A percentile compares a stretch with the other conserved stretches of the same genome.
Evolutionary conservation across 2,797 vertebrate species (phyloP).

Genomic region (Heterohyrax brucei): DNA sequence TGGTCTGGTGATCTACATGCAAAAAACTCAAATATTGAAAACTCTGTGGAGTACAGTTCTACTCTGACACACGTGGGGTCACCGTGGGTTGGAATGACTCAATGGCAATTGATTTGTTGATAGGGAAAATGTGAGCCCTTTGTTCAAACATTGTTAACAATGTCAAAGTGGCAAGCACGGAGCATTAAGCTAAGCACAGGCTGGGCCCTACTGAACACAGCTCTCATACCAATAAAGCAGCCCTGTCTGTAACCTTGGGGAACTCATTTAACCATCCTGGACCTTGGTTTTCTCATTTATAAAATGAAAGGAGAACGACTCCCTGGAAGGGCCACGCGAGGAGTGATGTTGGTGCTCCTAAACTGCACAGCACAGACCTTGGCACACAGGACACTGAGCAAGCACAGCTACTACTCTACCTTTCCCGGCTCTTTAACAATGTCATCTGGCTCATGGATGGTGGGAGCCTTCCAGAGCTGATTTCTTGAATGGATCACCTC

Average conservation of each 20-base stretch:
- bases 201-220: background rate
- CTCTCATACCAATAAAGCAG: background rate
- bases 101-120: background rate
- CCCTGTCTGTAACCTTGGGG: background rate
- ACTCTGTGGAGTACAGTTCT: background rate
- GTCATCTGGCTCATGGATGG: rapidly evolving
- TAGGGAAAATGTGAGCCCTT: background rate
- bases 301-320: background rate
- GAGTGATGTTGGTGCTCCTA: background rate
- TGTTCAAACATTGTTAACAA: background rate
- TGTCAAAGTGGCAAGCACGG: no score
- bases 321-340: background rate
- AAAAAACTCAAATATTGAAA: no score
- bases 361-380: background rate
- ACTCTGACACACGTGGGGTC: background rate
- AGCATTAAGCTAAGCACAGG: background rate
- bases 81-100: background rate
- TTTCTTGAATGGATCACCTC: background rate
- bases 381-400: rapidly evolving
- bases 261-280: background rate
- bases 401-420: rapidly evolving
- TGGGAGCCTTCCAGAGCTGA: background rate
- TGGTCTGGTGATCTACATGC: background rate
- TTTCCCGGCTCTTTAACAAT: rapidly evolving
- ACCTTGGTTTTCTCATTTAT: background rate